Evolutionary conservation across 2,113 vertebrate genomes (phyloP).

Genomic region (Lagopus leucura): DNA sequence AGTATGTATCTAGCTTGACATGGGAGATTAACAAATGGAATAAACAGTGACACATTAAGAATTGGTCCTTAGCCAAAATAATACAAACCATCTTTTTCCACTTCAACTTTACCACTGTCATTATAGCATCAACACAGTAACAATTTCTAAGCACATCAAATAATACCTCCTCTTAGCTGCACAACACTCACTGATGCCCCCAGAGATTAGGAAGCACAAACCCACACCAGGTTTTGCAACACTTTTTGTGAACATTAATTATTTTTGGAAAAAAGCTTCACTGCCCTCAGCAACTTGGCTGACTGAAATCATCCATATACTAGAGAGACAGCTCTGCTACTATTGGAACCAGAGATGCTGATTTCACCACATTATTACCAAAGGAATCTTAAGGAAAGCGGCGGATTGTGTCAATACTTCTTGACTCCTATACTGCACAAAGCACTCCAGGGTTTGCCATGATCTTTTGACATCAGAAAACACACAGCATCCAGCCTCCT

Average conservation of each 20-base stretch:
- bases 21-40: not conserved
- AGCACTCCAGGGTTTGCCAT: not conserved
- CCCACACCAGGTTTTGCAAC: not conserved
- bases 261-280: not conserved
- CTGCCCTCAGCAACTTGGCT: not conserved
- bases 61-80: not conserved
- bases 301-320: not conserved
- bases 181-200: not conserved
- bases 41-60: not conserved
- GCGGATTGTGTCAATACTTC: not conserved
- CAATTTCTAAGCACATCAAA: not conserved
- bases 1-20: not conserved
- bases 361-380: not conserved
- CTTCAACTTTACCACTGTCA: not conserved
- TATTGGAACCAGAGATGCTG: not conserved
- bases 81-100: not conserved
- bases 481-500: not conserved
- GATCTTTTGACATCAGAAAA: not conserved
- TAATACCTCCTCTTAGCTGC: not conserved
- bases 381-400: not conserved
- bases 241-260: not conserved
- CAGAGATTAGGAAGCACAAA: not conserved
- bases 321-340: not conserved
- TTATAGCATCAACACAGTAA: not conserved
- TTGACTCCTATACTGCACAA: not conserved